Percentiles rank a stretch among this genome's conserved stretches.
phyloP scores from a whole-genome alignment of 1,140 invertebrate genomes.

The Bemisia tabaci region DNA sequence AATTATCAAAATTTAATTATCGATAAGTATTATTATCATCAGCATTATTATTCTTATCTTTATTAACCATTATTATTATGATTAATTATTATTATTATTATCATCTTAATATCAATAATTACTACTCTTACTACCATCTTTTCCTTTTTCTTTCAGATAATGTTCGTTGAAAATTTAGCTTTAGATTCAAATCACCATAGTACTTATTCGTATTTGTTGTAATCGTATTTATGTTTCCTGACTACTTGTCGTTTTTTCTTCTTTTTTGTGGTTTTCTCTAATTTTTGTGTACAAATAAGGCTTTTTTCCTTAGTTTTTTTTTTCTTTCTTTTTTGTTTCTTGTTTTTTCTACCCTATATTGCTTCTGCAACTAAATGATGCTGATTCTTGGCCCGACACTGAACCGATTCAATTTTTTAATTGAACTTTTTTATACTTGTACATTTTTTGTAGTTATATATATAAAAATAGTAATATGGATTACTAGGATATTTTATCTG shows the following conservation, averaged over 20 bases:
- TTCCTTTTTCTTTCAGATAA: neutral
- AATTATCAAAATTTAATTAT: slow-evolving; percentile 1
- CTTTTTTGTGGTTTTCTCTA: neutral
- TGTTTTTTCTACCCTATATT: too few relatives aligned
- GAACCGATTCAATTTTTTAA: neutral
- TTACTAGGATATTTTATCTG: neutral
- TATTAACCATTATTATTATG: neutral
- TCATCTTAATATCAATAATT: neutral
- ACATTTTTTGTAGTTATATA: neutral
- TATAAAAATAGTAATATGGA: neutral
- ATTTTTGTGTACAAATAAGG: neutral
- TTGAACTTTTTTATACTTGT: neutral
- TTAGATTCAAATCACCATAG: neutral
- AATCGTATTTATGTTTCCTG: neutral
- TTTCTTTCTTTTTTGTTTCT: neutral
- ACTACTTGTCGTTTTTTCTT: neutral
- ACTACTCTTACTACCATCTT: neutral
- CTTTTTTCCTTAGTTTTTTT: neutral
- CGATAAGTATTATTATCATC: neutral
- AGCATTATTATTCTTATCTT: neutral
- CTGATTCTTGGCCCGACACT: neutral
- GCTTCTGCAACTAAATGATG: neutral
- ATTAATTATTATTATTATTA: neutral
- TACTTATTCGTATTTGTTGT: neutral
- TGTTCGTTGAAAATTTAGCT: neutral